Percentiles rank a stretch among this genome's conserved stretches.
Conservation (phyloP, 2,888 invertebrate genomes). For the Mystacides longicornis region DNA sequence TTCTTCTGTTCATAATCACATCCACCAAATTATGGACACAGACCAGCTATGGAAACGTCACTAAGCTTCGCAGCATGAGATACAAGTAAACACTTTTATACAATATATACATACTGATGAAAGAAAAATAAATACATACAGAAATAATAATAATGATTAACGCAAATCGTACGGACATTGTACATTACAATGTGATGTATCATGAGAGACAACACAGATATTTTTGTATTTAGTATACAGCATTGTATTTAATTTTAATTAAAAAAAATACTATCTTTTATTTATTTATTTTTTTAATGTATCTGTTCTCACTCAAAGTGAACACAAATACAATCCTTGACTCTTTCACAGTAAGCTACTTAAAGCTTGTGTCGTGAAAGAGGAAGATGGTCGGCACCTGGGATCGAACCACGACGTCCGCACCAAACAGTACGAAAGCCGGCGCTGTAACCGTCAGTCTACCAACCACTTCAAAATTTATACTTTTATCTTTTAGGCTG, state of each 20-base stretch:
- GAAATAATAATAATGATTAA: not conserved
- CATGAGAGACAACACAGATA: not conserved
- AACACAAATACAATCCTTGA: too few relatives aligned
- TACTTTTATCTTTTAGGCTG: too few relatives aligned
- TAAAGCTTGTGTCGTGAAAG: too few relatives aligned
- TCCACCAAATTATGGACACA: constrained; percentile 50
- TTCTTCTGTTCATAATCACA: constrained; percentile 52
- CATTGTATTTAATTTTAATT: not conserved
- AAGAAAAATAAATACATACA: not conserved
- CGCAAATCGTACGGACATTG: not conserved
- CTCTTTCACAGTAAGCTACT: too few relatives aligned
- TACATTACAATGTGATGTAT: not conserved
- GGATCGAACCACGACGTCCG: too few relatives aligned
- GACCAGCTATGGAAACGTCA: constrained; percentile 44
- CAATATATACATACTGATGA: not conserved
- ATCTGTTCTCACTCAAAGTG: too few relatives aligned
- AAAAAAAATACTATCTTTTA: not conserved
- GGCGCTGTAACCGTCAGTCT: too few relatives aligned
- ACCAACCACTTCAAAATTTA: too few relatives aligned
- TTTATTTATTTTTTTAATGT: too few relatives aligned
- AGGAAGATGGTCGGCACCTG: too few relatives aligned
- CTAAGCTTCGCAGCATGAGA: constrained; percentile 47
- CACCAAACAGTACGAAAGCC: too few relatives aligned
- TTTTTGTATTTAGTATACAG: not conserved
- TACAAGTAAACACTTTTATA: constrained; percentile 46